Evolutionary conservation across 2,797 vertebrate species (phyloP), one percentile per base, ranked within the genome.

Genomic region (Craterocephalus amniculus): DNA sequence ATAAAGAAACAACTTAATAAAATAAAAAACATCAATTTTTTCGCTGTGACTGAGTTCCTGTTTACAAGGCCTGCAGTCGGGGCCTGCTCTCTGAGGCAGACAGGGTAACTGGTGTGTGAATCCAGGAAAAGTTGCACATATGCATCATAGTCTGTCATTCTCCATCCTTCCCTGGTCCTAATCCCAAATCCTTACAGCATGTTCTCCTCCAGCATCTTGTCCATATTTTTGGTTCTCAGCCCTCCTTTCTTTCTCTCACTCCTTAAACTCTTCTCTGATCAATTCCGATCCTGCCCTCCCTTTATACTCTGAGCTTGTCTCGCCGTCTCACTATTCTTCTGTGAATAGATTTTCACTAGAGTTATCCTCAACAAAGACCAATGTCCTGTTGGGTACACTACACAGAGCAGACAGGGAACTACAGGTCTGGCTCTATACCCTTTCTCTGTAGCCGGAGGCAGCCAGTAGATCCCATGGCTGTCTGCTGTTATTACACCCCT

Each of bases 281-380:
- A 68, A 62, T 80, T 80, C 48, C 63, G 59, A 20, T 71, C 61
- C 70, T 20, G 24, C 16, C 38, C 62, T 40, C 48, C 45, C 64
- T 74, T 54, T 62, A 73, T 70, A 24, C 58, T 58, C 38, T 59
- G 60, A 57, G 58, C 29, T 45, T 43, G 38, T 60, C 45, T 60
- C 43, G 36, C 43, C n/a, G 58, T 63, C 56, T 57, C 73, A 58
- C 71, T 54, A 58, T 83, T 72, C 73, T 73, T 69, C 80, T 74
- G 71, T 90, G 81, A 88, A 91, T 85, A 79, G 80, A 74, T 83
- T 89, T 88, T 89, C 89, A 87, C 81, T 83, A 85, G 89, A 90
- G 79, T 86, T 84, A 79, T 79, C 80, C 60, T 82, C 75, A 69
- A 90, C 88, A 91, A 90, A 87, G 79, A 54, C 69, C 67, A 58